Percentiles rank a stretch among this genome's conserved stretches.
These are phyloP conservation scores for Tachystola acroxantha DNA, from an alignment of 2,888 invertebrate species.

Conservation along the genomic window DNA sequence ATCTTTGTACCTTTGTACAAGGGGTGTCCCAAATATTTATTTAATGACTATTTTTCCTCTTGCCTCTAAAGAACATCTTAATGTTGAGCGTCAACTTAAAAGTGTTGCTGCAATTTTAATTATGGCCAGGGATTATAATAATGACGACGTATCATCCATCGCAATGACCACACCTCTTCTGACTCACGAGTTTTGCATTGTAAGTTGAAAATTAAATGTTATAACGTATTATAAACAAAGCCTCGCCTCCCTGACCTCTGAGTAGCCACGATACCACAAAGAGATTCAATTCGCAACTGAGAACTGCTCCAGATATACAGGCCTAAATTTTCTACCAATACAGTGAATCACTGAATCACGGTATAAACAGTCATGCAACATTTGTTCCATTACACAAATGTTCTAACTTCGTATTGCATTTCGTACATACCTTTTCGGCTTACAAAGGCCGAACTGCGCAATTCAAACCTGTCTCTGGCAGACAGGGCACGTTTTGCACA, in stretches of 20 bases:
- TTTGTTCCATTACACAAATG: no score
- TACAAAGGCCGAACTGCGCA: not conserved
- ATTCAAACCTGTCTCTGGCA: not conserved
- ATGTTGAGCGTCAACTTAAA: conserved; percentile 5
- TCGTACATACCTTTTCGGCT: not conserved
- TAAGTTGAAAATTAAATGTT: not conserved
- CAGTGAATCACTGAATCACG: not conserved
- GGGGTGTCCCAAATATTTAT: conserved; percentile 12
- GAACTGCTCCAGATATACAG: no score
- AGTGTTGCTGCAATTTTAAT: conserved; percentile 7
- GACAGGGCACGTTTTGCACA: not conserved
- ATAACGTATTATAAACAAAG: no score
- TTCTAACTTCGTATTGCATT: no score
- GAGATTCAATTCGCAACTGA: no score
- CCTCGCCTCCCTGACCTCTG: no score
- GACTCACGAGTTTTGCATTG: not conserved
- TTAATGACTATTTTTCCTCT: conserved; percentile 10
- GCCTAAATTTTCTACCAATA: not conserved
- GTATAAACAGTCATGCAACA: no score
- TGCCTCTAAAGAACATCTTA: conserved; percentile 6
- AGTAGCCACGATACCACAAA: no score
- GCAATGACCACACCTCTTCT: conserved; percentile 5
- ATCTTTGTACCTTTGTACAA: conserved; percentile 11
- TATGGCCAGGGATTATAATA: conserved; percentile 6
- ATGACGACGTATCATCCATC: conserved; percentile 3